Evolutionary conservation across 2,888 invertebrate species (phyloP).

Genomic region (Eueremaeus valkanovi): DNA sequence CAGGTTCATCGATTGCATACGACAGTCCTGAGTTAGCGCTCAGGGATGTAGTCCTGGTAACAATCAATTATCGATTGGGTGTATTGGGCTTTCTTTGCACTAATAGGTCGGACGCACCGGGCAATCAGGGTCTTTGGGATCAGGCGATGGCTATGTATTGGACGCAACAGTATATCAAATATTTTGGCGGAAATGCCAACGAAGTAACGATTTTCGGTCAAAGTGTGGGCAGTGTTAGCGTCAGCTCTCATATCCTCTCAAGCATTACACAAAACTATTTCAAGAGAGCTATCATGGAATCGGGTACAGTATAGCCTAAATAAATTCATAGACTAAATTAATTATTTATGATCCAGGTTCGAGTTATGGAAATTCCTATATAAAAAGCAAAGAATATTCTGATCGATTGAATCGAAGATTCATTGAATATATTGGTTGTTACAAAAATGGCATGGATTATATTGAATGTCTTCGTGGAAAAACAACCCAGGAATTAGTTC

Average conservation of each 20-base stretch:
- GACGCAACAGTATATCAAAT: not conserved
- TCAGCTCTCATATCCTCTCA: not conserved
- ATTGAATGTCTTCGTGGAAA: constrained; percentile 1
- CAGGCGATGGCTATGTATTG: not conserved
- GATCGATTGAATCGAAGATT: not conserved
- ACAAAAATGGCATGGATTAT: not conserved
- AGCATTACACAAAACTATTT: not conserved
- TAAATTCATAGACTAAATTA: not conserved
- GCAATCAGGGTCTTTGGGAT: constrained; percentile 13
- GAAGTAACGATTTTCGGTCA: not conserved
- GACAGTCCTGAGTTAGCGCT: not conserved
- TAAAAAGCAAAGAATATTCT: not conserved
- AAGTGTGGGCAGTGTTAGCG: not conserved
- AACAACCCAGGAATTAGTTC: not conserved
- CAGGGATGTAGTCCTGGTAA: not conserved
- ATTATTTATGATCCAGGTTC: not conserved
- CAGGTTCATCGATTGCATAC: not conserved
- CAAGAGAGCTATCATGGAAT: constrained; percentile 8
- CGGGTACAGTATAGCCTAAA: too few relatives aligned
- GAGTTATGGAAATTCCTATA: not conserved
- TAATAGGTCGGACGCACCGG: not conserved
- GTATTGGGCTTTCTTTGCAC: constrained; percentile 13
- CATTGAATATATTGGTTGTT: not conserved
- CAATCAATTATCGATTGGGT: constrained; percentile 23
- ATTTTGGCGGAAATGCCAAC: constrained; percentile 8